phyloP scores from a whole-genome alignment of 2,797 vertebrate species.

The Mus caroli region DNA sequence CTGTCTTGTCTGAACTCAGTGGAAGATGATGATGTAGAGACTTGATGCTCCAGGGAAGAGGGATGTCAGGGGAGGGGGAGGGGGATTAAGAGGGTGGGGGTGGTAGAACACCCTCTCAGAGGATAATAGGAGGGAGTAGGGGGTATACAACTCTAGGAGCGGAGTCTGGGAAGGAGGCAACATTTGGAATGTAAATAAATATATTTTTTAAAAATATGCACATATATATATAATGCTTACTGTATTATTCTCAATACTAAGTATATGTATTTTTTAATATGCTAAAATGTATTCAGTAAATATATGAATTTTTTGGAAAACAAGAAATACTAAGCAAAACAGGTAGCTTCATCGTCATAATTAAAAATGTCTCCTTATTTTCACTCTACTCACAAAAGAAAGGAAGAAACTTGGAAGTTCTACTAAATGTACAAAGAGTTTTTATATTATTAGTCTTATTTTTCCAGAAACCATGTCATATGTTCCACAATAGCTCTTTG shows the following conservation, averaged over 20 bases:
- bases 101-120: background rate
- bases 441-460: background rate
- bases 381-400: slow-evolving; percentile 10
- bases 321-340: slow-evolving; percentile 45
- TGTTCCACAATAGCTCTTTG: background rate
- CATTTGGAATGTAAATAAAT: background rate
- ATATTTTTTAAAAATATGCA: background rate
- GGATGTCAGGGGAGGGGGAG: no score
- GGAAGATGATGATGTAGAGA: background rate
- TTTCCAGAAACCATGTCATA: slow-evolving; percentile 28
- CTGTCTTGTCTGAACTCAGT: background rate
- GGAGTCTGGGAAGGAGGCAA: background rate
- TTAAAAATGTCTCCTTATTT: slow-evolving; percentile 14
- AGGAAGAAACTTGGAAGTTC: slow-evolving; percentile 5
- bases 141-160: background rate
- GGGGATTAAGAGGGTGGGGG: background rate
- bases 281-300: background rate
- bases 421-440: slow-evolving; percentile 22
- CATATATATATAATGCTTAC: background rate
- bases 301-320: background rate
- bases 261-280: background rate
- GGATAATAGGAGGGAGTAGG: background rate
- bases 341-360: background rate
- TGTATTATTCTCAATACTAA: background rate
- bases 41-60: background rate